phyloP scores from a whole-genome alignment of 2,888 invertebrate genomes.

The Melanostoma scalare region DNA sequence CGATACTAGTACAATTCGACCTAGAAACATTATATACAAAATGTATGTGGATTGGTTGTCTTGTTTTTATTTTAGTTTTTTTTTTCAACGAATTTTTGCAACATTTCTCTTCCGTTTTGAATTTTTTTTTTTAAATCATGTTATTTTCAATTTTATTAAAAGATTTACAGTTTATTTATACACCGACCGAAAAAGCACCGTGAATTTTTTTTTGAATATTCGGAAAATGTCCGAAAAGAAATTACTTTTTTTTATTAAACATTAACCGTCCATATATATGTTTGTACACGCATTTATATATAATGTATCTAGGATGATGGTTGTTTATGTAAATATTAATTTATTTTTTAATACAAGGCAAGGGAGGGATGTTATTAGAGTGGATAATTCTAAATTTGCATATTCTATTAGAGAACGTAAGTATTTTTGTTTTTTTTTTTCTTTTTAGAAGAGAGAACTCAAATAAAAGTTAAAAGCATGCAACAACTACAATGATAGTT shows the following conservation, averaged over 20 bases:
- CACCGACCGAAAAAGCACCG: conserved; percentile 21
- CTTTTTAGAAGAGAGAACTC: conserved; percentile 17
- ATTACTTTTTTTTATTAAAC: conserved; percentile 54
- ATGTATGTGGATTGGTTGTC: conserved; percentile 76
- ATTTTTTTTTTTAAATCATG: conserved; percentile 35
- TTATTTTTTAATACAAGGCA: conserved; percentile 22
- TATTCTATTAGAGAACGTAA: conserved; percentile 32
- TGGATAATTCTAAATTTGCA: conserved; percentile 22
- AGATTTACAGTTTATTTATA: conserved; percentile 49
- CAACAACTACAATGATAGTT: conserved; percentile 41
- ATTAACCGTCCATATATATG: conserved; percentile 71
- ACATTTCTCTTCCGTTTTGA: conserved; percentile 68
- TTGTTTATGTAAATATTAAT: conserved; percentile 45
- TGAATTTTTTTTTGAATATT: conserved; percentile 26
- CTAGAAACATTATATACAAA: conserved; percentile 83
- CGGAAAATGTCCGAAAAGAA: conserved; percentile 31
- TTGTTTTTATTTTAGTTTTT: conserved; percentile 71
- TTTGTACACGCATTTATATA: conserved; percentile 82
- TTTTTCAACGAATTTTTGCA: conserved; percentile 68
- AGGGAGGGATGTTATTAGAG: conserved; percentile 49
- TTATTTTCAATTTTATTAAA: conserved; percentile 29
- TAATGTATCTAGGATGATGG: conserved; percentile 79
- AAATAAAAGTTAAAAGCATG: conserved; percentile 50
- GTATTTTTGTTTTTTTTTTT: conserved; percentile 12
- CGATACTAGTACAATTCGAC: conserved; percentile 80